Base-by-base conservation (phyloP, 2,113 vertebrate genomes). In the Tiliqua scincoides region DNA sequence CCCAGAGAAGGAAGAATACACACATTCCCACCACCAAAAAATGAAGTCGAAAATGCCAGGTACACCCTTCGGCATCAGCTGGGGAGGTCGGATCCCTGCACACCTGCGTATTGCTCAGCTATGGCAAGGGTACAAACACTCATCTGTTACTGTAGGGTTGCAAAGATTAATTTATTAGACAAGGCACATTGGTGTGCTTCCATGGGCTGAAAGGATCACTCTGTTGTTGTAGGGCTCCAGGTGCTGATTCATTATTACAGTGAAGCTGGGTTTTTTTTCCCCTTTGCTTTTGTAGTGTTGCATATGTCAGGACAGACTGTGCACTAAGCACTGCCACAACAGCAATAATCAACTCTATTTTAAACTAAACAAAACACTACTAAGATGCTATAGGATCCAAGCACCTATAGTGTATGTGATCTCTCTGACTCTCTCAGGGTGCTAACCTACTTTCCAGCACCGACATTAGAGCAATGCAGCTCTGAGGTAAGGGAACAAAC, bases 281-380 rank as follows among this genome's bases (percentile, higher is more conserved):
- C 15, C n/a, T 86, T 52, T 63, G 37, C 32, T 85, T 78, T 79
- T 71, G 54, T 79, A 11, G 35, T 72, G 40, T 43, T 72, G 57
- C 68, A 73, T 52, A 73, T 80, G 68, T 73, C 84, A 71, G 43
- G 37, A 7, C 70, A 74, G 68, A 80, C 30, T 61, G 57, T 23
- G 68, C 52, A 73, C 23, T 48, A 80, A 80, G 85, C 27, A 62
- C 57, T 63, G 77, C 68, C 85, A 80, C 8, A 61, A 62, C 76
- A 43, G n/a, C 63, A 67, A 86, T 48, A 32, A 67, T 7, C 32
- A 30, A 78, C 63, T 27, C 63, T 62, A 68, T 68, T 57, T 57
- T 35, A 68, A 67, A 25, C 21, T 52, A 25, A 85, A 52, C 23
- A 68, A 30, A 78, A 37, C 30, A 23, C 21, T 23, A 27, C 73